Evolutionary conservation across 2,888 invertebrate genomes (phyloP).

Genomic region (Drosophila maculinotata): DNA sequence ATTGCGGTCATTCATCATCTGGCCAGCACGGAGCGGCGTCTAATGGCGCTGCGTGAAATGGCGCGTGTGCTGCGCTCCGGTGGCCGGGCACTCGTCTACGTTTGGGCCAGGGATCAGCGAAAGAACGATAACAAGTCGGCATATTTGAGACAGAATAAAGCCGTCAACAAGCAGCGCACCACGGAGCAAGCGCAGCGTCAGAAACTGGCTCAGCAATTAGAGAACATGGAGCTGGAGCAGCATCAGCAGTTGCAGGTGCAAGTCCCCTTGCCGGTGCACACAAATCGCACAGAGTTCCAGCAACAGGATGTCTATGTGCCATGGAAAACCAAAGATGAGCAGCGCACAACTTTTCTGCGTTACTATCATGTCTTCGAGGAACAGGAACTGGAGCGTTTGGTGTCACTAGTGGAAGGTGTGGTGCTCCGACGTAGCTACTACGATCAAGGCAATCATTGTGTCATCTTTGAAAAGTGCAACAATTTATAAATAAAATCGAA

Average conservation of each 20-base stretch:
- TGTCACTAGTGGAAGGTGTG: conserved; percentile 86
- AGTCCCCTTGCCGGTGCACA: conserved; percentile 90
- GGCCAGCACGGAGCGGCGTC: conserved; percentile 91
- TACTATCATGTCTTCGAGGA: conserved; percentile 98
- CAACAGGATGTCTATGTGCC: conserved; percentile 97
- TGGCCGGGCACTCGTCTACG: conserved; percentile 94
- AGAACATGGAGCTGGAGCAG: conserved; percentile 31
- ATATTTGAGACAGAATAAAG: conserved; percentile 89
- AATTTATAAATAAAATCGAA: neutral
- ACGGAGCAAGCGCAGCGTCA: conserved; percentile 83
- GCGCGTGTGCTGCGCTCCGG: conserved; percentile 89
- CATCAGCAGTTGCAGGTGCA: conserved; percentile 50
- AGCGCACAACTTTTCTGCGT: conserved; percentile 88
- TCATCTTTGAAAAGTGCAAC: conserved; percentile 87
- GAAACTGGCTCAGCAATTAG: conserved; percentile 63
- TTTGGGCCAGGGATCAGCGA: conserved; percentile 97
- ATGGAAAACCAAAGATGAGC: conserved; percentile 91
- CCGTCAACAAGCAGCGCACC: conserved; percentile 84
- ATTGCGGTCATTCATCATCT: conserved; percentile 99
- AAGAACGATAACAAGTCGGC: conserved; percentile 88
- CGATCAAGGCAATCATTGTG: conserved; percentile 99
- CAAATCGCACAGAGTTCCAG: conserved; percentile 95
- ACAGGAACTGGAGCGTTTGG: conserved; percentile 90
- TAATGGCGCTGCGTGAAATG: conserved; percentile 91
- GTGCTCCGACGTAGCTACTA: conserved; percentile 91